Percentiles rank a stretch among this genome's conserved stretches.
Conservation (phyloP, 1,140 invertebrate species). For the Amphibalanus amphitrite region DNA sequence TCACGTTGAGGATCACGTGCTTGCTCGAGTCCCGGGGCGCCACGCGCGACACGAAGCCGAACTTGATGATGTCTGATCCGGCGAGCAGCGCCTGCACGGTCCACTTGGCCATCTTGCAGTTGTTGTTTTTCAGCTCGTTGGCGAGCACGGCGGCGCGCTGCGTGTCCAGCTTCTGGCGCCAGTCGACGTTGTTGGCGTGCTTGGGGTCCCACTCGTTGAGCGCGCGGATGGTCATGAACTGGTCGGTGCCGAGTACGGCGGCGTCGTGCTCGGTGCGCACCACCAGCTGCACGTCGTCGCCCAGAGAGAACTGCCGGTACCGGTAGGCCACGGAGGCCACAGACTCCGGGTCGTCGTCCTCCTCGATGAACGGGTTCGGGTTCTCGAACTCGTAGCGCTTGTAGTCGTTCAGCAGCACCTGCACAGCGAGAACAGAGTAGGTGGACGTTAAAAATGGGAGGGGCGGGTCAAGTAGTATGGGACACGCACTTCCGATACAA, state of each 20-base stretch:
- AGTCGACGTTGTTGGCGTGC: slow-evolving; percentile 87
- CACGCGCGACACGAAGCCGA: slow-evolving; percentile 92
- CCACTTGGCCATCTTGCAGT: slow-evolving; percentile 98
- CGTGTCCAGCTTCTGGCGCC: slow-evolving; percentile 91
- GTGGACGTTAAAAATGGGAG: too few relatives aligned
- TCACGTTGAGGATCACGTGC: slow-evolving; percentile 93
- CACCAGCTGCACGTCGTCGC: slow-evolving; percentile 79
- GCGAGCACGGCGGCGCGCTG: slow-evolving; percentile 95
- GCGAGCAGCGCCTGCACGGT: slow-evolving; percentile 91
- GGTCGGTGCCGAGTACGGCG: slow-evolving; percentile 72
- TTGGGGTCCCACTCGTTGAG: slow-evolving; percentile 98
- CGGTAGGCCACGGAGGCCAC: slow-evolving; percentile 90
- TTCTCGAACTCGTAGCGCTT: slow-evolving; percentile 78
- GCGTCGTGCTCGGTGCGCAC: slow-evolving; percentile 93
- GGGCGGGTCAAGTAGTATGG: too few relatives aligned
- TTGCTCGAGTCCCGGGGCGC: slow-evolving; percentile 85
- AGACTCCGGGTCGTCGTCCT: slow-evolving; percentile 63
- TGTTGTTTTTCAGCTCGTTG: slow-evolving; percentile 95
- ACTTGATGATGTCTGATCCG: slow-evolving; percentile 94
- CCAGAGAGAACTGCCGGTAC: slow-evolving; percentile 93
- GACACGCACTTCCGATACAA: neutral
- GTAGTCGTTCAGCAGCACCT: slow-evolving; percentile 10
- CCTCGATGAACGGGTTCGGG: slow-evolving; percentile 78
- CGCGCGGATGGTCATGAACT: slow-evolving; percentile 79
- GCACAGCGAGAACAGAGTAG: neutral